phyloP scores from a whole-genome alignment of 2,888 invertebrate genomes.

The Limnephilus rhombicus region DNA sequence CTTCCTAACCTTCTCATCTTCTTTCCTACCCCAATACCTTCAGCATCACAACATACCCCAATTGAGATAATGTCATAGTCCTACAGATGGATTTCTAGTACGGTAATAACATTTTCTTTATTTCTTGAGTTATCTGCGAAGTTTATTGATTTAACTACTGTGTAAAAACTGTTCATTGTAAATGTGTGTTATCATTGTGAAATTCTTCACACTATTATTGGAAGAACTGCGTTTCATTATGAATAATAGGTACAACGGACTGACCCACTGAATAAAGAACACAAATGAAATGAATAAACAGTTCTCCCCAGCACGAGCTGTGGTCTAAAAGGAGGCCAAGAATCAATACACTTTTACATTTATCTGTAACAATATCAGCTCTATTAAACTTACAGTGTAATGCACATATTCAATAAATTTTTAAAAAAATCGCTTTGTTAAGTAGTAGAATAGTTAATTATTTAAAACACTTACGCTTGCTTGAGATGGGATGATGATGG shows the following conservation, averaged over 20 bases:
- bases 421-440: not conserved
- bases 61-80: not conserved
- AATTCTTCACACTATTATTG: not conserved
- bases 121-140: too few species aligned
- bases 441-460: not conserved
- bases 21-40: not conserved
- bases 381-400: not conserved
- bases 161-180: not conserved
- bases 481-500: slow-evolving; percentile 8
- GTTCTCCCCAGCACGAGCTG: not conserved
- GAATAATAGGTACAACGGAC: not conserved
- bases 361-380: not conserved
- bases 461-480: slow-evolving; percentile 44
- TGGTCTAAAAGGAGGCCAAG: not conserved
- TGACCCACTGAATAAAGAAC: not conserved
- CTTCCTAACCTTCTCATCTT: not conserved
- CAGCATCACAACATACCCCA: not conserved
- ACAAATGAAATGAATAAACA: not conserved
- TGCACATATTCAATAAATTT: not conserved
- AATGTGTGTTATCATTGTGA: too few species aligned
- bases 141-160: not conserved
- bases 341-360: not conserved
- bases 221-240: not conserved
- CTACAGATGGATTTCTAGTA: not conserved
- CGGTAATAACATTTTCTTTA: too few species aligned